phyloP scores from a whole-genome alignment of 2,797 vertebrate genomes.

The Borostomias antarcticus region DNA sequence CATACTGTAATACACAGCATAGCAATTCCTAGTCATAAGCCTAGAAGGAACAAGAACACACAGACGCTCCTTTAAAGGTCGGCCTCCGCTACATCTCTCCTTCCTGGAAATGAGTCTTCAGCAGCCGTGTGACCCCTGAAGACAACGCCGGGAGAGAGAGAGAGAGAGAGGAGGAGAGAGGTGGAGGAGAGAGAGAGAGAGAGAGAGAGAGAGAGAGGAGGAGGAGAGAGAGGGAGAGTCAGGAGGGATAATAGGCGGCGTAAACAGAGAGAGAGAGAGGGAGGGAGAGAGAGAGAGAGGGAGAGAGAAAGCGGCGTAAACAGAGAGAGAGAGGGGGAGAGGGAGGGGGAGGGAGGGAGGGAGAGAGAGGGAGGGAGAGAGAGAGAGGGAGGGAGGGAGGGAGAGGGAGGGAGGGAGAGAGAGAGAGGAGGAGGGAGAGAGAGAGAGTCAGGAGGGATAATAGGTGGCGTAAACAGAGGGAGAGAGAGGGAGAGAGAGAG shows the following conservation, averaged over 20 bases:
- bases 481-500: constrained; percentile 39
- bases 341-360: too few relatives aligned
- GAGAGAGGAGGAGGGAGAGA: constrained; percentile 36
- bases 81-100: constrained; percentile 56
- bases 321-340: constrained; percentile 39
- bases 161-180: too few relatives aligned
- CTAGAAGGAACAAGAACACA: constrained; percentile 55
- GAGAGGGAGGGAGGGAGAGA: constrained; percentile 35
- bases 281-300: constrained; percentile 36
- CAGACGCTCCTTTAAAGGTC: constrained; percentile 45
- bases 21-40: neutral
- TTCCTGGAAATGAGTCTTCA: constrained; percentile 46
- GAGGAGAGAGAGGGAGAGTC: constrained; percentile 35
- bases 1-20: neutral
- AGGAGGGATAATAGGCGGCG: constrained; percentile 34
- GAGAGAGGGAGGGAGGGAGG: constrained; percentile 32
- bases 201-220: constrained; percentile 31
- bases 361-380: too few relatives aligned
- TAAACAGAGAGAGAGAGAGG: constrained; percentile 37
- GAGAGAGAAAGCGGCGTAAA: constrained; percentile 26
- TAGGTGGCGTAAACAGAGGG: constrained; percentile 39
- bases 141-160: too few relatives aligned
- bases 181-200: too few relatives aligned
- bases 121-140: constrained; percentile 64
- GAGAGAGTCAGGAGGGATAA: constrained; percentile 35